Base-by-base conservation (phyloP, 2,888 invertebrate species). In the Disparrhopalites patrizii region DNA sequence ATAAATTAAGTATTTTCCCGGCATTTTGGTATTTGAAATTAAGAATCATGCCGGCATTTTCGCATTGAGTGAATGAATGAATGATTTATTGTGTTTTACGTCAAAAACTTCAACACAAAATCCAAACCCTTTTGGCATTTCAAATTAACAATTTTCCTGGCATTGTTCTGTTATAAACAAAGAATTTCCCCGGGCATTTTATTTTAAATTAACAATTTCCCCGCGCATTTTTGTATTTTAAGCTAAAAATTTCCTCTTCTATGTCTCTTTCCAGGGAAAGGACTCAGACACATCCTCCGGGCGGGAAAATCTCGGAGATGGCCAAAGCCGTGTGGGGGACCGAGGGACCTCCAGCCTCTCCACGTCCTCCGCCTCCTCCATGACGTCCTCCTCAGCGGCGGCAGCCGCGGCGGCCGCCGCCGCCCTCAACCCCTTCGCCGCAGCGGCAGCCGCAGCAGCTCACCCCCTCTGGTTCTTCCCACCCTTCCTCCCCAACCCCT, bases 381-480 rank as follows among this genome's bases (percentile, higher is more conserved):
- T n/a, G n/a, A n/a, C n/a, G n/a, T n/a, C 47, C 61, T 15, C 70
- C 15, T 50, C 70, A 0, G 65, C 74, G 3, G 36, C 68, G n/a
- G 63, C 72, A 15, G 70, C 73, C n/a, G 67, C 72, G 4, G 64
- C 71, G 15, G 69, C 68, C 20, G 71, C 72, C 36, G 69, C 70
- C 7, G 67, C 70, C 2, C 7, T 47, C 10, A 43, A 55, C 25
- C 55, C 63, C 4, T 57, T 57, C 58, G 56, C 70, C 51, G 71
- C 72, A 38, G 71, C 72, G 10, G 69, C 72, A 20, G 73, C 75
- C 1, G 73, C 75, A 18, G 73, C 73, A 57, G 70, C 71, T 15
- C 74, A 75, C 66, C 75, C 75, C 1, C 66, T 75, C 20, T 75
- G 75, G 75, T 74, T 75, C 52, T 75, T 75, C 60, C 75, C 75